Conservation (phyloP, 2,113 vertebrate species). For the Cyanoderma ruficeps region DNA sequence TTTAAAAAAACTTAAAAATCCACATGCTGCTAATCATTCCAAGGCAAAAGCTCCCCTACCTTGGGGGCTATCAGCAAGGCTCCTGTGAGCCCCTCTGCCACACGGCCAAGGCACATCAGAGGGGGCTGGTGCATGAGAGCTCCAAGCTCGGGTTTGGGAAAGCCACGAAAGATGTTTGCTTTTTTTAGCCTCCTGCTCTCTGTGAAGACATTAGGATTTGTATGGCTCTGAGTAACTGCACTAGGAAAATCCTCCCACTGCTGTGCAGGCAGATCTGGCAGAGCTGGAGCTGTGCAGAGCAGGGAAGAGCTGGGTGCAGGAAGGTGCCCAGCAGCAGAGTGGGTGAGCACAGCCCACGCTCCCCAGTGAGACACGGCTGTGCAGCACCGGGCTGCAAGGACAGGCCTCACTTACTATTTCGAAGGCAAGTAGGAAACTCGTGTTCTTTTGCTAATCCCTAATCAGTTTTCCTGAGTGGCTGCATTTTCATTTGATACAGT, state of each 20-base stretch:
- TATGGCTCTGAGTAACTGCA: slow-evolving; percentile 27
- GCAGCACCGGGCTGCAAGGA: neutral
- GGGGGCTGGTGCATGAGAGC: neutral
- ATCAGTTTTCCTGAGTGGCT: slow-evolving; percentile 1
- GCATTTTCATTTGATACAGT: neutral
- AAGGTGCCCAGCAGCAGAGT: slow-evolving; percentile 5
- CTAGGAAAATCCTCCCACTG: slow-evolving; percentile 46
- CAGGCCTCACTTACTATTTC: neutral
- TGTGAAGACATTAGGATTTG: slow-evolving; percentile 6
- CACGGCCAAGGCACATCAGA: neutral
- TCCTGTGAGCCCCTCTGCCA: neutral
- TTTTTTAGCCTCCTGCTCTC: slow-evolving; percentile 50
- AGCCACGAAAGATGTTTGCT: neutral
- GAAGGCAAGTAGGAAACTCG: neutral
- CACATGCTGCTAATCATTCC: neutral
- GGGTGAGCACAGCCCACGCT: slow-evolving; percentile 4
- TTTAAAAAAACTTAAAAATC: neutral
- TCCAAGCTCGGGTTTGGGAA: neutral
- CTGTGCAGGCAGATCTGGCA: neutral
- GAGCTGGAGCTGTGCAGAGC: neutral
- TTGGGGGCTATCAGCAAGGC: neutral
- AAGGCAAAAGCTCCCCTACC: neutral
- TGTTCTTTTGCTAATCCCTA: neutral
- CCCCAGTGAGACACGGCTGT: neutral
- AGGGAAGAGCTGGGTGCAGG: neutral